Conservation (phyloP, 2,888 invertebrate genomes). For the Nephrotoma appendiculata region DNA sequence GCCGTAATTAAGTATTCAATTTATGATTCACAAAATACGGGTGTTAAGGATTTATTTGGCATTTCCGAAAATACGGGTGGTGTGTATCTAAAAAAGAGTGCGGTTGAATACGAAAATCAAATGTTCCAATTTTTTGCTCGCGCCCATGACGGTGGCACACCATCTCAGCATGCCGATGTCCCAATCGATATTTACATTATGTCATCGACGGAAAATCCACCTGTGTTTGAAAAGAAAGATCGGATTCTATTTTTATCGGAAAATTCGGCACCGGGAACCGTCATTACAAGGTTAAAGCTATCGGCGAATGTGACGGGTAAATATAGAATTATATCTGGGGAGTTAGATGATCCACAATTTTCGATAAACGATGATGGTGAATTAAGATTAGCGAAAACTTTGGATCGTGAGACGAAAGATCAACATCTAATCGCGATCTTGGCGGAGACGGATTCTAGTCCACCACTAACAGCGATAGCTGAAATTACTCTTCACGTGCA, state of each 20-base stretch:
- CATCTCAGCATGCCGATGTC: slow-evolving; percentile 63
- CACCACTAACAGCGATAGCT: slow-evolving; percentile 52
- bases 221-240: slow-evolving; percentile 56
- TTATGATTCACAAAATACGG: slow-evolving; percentile 50
- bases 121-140: slow-evolving; percentile 80
- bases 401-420: slow-evolving; percentile 61
- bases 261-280: slow-evolving; percentile 48
- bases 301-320: slow-evolving; percentile 45
- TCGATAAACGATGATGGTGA: slow-evolving; percentile 57
- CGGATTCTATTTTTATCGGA: slow-evolving; percentile 71
- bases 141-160: slow-evolving; percentile 67
- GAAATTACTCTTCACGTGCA: slow-evolving; percentile 65
- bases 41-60: slow-evolving; percentile 51
- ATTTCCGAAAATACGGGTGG: slow-evolving; percentile 63
- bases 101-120: slow-evolving; percentile 49
- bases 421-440: slow-evolving; percentile 55
- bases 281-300: slow-evolving; percentile 52
- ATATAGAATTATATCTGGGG: slow-evolving; percentile 46
- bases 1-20: slow-evolving; percentile 62
- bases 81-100: slow-evolving; percentile 48
- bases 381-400: slow-evolving; percentile 52
- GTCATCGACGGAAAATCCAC: slow-evolving; percentile 51
- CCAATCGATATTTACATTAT: slow-evolving; percentile 69
- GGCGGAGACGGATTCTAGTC: slow-evolving; percentile 56
- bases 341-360: slow-evolving; percentile 48